Evolutionary conservation across 2,113 vertebrate genomes (phyloP).

Genomic region (Tapirus terrestris): DNA sequence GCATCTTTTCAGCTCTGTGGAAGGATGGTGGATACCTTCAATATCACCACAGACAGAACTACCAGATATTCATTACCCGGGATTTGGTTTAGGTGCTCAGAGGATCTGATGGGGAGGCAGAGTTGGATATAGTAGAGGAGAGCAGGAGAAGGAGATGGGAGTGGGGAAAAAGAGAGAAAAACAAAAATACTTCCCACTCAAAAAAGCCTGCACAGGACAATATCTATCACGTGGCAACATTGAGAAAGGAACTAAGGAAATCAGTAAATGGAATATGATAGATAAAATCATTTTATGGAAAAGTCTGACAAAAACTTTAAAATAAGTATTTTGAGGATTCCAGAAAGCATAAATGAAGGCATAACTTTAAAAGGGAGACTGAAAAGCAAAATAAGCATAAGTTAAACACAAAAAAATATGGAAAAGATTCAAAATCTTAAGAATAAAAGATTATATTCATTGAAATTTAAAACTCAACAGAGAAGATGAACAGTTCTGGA

Average conservation of each 20-base stretch:
- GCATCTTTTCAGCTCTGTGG: neutral
- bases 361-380: slow-evolving; percentile 20
- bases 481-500: neutral
- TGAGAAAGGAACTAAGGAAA: neutral
- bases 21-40: neutral
- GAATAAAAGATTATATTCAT: neutral
- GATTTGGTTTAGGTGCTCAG: neutral
- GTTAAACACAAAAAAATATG: neutral
- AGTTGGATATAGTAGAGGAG: neutral
- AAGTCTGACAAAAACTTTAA: neutral
- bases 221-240: neutral
- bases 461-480: neutral
- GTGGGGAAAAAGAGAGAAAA: neutral
- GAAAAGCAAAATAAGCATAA: neutral
- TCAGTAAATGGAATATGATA: neutral
- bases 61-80: neutral
- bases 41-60: neutral
- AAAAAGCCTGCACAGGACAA: neutral
- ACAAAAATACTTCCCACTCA: neutral
- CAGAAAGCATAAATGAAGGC: neutral
- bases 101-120: neutral
- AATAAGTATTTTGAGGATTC: neutral
- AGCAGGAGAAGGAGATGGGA: neutral
- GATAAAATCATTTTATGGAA: neutral
- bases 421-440: neutral